These are phyloP conservation scores for Rhynchophorus ferrugineus DNA, from an alignment of 1,140 invertebrate genomes.

Conservation along the genomic window DNA sequence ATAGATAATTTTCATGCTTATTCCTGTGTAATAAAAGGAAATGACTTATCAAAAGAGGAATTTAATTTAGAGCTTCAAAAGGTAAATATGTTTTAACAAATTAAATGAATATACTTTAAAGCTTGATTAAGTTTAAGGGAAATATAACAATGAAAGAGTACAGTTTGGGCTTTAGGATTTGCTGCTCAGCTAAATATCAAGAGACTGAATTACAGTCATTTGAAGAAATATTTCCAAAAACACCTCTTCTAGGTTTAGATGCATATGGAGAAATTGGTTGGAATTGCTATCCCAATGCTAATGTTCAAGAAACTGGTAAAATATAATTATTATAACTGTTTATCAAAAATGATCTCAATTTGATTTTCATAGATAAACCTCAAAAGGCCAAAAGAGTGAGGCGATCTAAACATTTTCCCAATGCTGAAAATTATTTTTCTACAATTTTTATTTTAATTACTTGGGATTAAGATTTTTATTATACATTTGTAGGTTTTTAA, in stretches of 20 bases:
- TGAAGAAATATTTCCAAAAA: slow-evolving; percentile 27
- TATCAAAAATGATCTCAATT: neutral
- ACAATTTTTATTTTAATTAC: slow-evolving; percentile 20
- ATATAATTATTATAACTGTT: neutral
- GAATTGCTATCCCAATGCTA: slow-evolving; percentile 22
- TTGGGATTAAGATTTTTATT: slow-evolving; percentile 11
- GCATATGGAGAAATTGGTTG: slow-evolving; percentile 31
- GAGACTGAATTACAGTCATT: slow-evolving; percentile 24
- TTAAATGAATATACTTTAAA: neutral
- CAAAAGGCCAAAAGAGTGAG: slow-evolving; percentile 11
- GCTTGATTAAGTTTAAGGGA: slow-evolving; percentile 27
- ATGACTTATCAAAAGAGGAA: slow-evolving; percentile 24
- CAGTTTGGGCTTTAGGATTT: slow-evolving; percentile 25
- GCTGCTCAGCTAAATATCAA: slow-evolving; percentile 26
- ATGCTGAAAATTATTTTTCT: slow-evolving; percentile 17
- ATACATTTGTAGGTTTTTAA: too few relatives aligned
- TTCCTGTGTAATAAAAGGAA: slow-evolving; percentile 27
- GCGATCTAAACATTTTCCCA: slow-evolving; percentile 11
- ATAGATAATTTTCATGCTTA: slow-evolving; percentile 25
- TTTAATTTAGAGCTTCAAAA: slow-evolving; percentile 23
- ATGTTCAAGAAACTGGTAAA: neutral
- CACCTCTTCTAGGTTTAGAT: slow-evolving; percentile 25
- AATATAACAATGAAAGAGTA: slow-evolving; percentile 21
- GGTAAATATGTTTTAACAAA: slow-evolving; percentile 14
- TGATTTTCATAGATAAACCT: slow-evolving; percentile 2